phyloP scores from a whole-genome alignment of 2,888 invertebrate species.

The Tetragonula carbonaria region DNA sequence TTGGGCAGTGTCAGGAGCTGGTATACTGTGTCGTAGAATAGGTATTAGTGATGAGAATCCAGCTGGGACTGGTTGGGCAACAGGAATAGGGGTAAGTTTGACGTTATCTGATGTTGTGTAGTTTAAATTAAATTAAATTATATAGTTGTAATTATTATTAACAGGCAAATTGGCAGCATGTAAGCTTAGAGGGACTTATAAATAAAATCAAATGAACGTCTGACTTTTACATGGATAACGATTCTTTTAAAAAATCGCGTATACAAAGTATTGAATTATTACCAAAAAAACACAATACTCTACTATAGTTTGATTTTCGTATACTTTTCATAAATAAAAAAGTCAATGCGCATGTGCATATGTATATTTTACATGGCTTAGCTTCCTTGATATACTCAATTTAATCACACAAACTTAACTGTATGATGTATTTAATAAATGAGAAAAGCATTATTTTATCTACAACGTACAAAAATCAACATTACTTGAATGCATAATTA shows the following conservation, averaged over 20 bases:
- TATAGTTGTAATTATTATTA: conserved; percentile 31
- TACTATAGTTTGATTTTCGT: conserved; percentile 7
- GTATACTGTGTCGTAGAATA: conserved; percentile 89
- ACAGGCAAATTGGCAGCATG: conserved; percentile 82
- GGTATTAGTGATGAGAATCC: conserved; percentile 90
- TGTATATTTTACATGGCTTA: conserved; percentile 33
- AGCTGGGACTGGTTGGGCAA: conserved; percentile 92
- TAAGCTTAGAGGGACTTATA: conserved; percentile 78
- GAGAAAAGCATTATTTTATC: conserved; percentile 26
- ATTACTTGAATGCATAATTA: neutral
- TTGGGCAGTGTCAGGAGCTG: conserved; percentile 91
- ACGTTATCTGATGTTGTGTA: conserved; percentile 50
- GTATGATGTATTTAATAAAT: conserved; percentile 1
- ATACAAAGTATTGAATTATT: conserved; percentile 37
- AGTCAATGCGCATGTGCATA: conserved; percentile 14
- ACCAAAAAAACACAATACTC: conserved; percentile 13
- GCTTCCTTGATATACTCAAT: conserved; percentile 27
- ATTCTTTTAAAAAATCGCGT: conserved; percentile 3
- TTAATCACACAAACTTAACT: conserved; percentile 28
- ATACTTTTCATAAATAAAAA: conserved; percentile 32
- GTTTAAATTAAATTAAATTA: conserved; percentile 59
- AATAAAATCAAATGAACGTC: conserved; percentile 69
- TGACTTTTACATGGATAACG: conserved; percentile 5
- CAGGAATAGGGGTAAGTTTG: conserved; percentile 86
- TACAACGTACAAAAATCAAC: conserved; percentile 7